phyloP scores from a whole-genome alignment of 2,797 vertebrate genomes.

The Onychomys arenicola region DNA sequence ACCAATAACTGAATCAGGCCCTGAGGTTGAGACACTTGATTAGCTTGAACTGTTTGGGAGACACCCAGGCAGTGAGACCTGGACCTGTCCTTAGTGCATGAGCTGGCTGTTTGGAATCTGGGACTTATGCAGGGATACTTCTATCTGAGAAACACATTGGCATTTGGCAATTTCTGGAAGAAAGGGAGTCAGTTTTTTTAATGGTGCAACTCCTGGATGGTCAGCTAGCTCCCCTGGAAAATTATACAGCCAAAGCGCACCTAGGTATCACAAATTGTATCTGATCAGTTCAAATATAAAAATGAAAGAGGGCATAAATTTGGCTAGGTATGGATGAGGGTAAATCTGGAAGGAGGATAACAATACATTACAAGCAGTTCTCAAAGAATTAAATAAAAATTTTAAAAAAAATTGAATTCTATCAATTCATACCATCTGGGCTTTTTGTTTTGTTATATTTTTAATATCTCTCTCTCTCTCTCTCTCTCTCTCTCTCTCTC shows the following conservation, averaged over 20 bases:
- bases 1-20: too few relatives aligned
- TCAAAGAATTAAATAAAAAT: background rate
- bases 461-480: too few relatives aligned
- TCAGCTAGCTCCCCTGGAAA: background rate
- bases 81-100: too few relatives aligned
- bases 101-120: too few relatives aligned
- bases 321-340: background rate
- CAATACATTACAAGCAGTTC: background rate
- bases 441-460: background rate
- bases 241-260: too few relatives aligned
- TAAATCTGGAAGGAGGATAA: background rate
- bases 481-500: too few relatives aligned
- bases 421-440: too few relatives aligned
- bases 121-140: too few relatives aligned
- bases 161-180: background rate
- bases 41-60: too few relatives aligned
- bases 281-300: background rate
- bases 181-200: background rate
- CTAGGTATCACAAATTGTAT: background rate
- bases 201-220: too few relatives aligned
- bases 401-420: background rate
- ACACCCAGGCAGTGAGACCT: too few relatives aligned
- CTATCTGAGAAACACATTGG: background rate
- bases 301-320: background rate
- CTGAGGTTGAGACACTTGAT: too few relatives aligned